phyloP scores from a whole-genome alignment of 1,140 invertebrate genomes.

The Homarus americanus region DNA sequence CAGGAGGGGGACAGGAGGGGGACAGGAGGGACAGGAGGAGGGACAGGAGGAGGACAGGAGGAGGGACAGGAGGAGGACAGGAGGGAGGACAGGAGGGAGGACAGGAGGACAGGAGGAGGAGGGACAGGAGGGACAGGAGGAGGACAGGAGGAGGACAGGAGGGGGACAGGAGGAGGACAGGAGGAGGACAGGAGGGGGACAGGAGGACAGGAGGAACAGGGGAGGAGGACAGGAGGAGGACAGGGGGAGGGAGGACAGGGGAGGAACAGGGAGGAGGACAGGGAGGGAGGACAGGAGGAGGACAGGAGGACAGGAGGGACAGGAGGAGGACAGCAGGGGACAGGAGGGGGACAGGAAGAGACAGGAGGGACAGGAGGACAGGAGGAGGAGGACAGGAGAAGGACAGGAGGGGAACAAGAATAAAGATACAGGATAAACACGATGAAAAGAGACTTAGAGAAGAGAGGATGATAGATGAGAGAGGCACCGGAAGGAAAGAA shows the following conservation, averaged over 20 bases:
- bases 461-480: no score
- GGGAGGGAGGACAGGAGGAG: background rate
- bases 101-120: background rate
- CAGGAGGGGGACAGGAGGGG: background rate
- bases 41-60: background rate
- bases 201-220: background rate
- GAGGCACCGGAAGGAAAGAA: no score
- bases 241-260: background rate
- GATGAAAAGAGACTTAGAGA: no score
- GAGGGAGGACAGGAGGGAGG: background rate
- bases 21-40: background rate
- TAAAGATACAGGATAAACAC: no score
- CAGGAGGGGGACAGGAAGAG: background rate
- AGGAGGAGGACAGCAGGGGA: background rate
- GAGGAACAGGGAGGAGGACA: background rate
- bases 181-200: background rate
- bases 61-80: background rate
- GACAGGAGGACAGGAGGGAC: background rate
- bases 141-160: background rate
- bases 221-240: background rate
- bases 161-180: background rate
- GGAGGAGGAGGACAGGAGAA: background rate
- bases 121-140: background rate
- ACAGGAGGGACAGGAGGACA: background rate
- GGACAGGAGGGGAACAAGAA: background rate